Base-by-base conservation (phyloP, 92 coral and sea anemone genomes). In the Siderastrea siderea region DNA sequence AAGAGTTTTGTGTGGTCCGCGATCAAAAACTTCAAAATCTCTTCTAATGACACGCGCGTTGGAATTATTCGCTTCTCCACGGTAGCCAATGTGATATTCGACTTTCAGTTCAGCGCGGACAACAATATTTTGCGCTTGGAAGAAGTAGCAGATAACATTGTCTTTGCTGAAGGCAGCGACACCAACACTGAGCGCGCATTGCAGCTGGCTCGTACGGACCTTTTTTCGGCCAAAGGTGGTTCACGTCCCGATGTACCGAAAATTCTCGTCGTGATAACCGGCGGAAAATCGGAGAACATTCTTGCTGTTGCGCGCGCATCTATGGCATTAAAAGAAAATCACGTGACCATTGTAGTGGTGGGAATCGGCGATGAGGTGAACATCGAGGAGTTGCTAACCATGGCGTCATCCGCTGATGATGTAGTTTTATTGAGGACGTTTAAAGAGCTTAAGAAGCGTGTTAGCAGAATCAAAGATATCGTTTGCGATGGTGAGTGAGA, bases 331-430 rank as follows among this genome's bases (percentile, higher is more conserved):
- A 90, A 92, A 65, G 51, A 73, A 44, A 91, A 87, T 1, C 60
- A 84, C 12, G 98, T 92, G 15, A 94, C 92, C 50, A 87, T 94
- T 68, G 87, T 94, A n/a, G 91, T 92, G 8, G 83, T 94, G 72
- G 98, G 95, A 15, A 88, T 94, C 71, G 98, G 98, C 38, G 79
- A 92, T 16, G 91, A 93, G 65, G 85, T 92, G 2, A 95, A 93
- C 68, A 81, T 85, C 74, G 87, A 89, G 75, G 98, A 94, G 63
- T 74, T 94, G 64, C 75, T 85, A 15, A 80, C 90, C 6, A 93
- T 92, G 86, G 95, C 98, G 47, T 87, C 98, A 26, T 71, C 91
- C 26, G 64, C 78, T 44, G 83, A 90, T 5, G 86, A 93, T 43
- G 92, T 92, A 43, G 84, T 90, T 47, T 80, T 82, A 16, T 93